A percentile compares a stretch with the other conserved stretches of the same genome.
These are phyloP conservation scores for Parascotia fuliginaria DNA, from an alignment of 2,888 invertebrate species.

Conservation along the genomic window DNA sequence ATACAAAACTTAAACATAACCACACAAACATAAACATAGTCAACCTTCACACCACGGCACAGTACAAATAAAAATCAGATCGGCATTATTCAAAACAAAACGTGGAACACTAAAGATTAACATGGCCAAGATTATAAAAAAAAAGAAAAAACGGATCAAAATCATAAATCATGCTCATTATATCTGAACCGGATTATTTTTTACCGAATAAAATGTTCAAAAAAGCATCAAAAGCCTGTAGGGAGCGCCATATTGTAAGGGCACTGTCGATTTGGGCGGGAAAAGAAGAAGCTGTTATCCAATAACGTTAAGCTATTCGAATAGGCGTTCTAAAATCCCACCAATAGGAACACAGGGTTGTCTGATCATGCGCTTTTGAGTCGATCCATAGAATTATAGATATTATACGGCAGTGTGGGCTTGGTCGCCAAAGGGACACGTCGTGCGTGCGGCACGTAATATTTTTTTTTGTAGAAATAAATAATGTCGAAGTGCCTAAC, in stretches of 20 bases:
- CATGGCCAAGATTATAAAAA: conserved; percentile 72
- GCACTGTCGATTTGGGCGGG: conserved; percentile 76
- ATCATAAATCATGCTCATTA: conserved; percentile 86
- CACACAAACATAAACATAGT: conserved; percentile 12
- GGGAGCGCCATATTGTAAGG: conserved; percentile 84
- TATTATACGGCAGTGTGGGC: conserved; percentile 83
- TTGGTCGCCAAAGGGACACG: conserved; percentile 72
- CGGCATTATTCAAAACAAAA: conserved; percentile 74
- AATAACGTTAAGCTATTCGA: conserved; percentile 55
- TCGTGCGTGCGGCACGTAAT: conserved; percentile 58
- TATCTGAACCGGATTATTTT: conserved; percentile 85
- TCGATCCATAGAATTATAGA: conserved; percentile 82
- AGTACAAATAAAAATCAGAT: conserved; percentile 63
- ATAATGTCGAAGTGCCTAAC: conserved; percentile 77
- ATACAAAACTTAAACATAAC: conserved; percentile 5
- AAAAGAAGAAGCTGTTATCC: conserved; percentile 66
- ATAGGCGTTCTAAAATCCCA: conserved; percentile 71
- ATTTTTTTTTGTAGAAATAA: conserved; percentile 58
- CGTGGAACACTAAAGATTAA: conserved; percentile 78
- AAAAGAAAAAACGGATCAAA: conserved; percentile 74
- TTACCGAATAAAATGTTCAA: conserved; percentile 83
- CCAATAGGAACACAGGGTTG: conserved; percentile 67
- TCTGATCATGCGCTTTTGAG: conserved; percentile 79
- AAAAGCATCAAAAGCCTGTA: conserved; percentile 83
- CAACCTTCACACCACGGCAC: conserved; percentile 26